Base-by-base conservation (phyloP, 2,888 invertebrate genomes). In the Oxycera nigricornis region DNA sequence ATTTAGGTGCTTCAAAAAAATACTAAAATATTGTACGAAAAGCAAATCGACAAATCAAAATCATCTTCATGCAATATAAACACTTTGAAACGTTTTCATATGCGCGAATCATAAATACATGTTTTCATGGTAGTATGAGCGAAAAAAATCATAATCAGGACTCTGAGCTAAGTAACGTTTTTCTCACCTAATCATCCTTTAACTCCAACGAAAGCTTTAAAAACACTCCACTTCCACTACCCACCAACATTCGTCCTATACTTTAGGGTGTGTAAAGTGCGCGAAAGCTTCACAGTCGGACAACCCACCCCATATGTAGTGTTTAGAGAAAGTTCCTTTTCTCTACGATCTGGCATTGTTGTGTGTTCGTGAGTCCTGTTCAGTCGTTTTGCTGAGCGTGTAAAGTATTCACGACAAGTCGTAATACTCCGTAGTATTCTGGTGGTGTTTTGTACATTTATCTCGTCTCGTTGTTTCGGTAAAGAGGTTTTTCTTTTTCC, bases 311-410 rank as follows among this genome's bases (percentile, higher is more conserved):
- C 2, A 4, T 28, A 59, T 59, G 28, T 3, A 20, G 35, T 62
- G 22, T 24, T 17, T 22, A 22, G 55, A 7, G 26, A 65, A 65
- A 65, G 72, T 57, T 57, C 26, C 41, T 41, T 70, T 70, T 52
- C 52, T 52, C 39, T 46, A 41, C 20, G 30, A 31, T 28, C 30
- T 39, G 61, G 20, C 41, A 61, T 61, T 46, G 61, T 73, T 31
- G 73, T 62, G 28, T 2, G 57, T 62, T 31, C 35, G 70, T 70
- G 70, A 70, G 31, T 70, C 52, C 52, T 52, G 55, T 55, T 55
- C 55, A 75, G 75, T 75, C 73, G 72, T 75, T 75, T 73, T 72
- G 62, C 72, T 72, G 72, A 74, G 72, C 75, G 65, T 73, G 55
- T 70, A 24, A 57, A 73, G 73, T 73, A 62, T 75, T 70, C 75